Conservation (phyloP, 1,140 invertebrate species). For the Zaprionus gabonicus region DNA sequence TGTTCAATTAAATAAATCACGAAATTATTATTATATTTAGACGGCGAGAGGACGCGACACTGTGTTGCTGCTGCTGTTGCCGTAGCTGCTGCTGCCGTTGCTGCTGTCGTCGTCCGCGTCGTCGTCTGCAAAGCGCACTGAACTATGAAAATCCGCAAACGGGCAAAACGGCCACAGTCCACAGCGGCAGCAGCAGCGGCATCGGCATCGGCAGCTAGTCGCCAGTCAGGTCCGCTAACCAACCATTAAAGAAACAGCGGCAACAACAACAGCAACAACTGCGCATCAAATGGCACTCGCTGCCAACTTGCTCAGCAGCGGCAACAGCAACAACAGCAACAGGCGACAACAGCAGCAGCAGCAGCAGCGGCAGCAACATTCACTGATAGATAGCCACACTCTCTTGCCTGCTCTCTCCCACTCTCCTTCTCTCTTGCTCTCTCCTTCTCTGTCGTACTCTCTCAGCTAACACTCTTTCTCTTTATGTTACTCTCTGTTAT, state of each 20-base stretch:
- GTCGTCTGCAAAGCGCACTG: constrained; percentile 82
- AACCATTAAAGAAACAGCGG: constrained; percentile 51
- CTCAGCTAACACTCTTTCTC: constrained; percentile 6
- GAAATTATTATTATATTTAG: constrained; percentile 69
- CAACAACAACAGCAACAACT: constrained; percentile 57
- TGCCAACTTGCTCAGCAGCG: constrained; percentile 38
- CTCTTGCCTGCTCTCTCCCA: constrained; percentile 5
- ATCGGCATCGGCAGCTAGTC: constrained; percentile 46
- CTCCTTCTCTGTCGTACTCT: background rate
- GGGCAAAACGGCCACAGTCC: constrained; percentile 49
- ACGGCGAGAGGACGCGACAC: constrained; percentile 31
- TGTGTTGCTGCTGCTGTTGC: constrained; percentile 18
- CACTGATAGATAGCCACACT: constrained; percentile 33
- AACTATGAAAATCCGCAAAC: constrained; percentile 75
- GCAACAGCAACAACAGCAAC: constrained; percentile 23
- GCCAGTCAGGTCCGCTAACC: constrained; percentile 48
- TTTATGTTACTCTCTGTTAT: constrained; percentile 29
- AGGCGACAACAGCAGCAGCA: constrained; percentile 8
- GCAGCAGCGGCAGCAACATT: constrained; percentile 29
- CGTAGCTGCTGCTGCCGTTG: constrained; percentile 10
- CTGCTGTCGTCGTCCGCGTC: constrained; percentile 67
- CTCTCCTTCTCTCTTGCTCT: constrained; percentile 19
- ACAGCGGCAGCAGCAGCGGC: constrained; percentile 43
- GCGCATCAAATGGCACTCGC: constrained; percentile 77
- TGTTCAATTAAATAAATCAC: constrained; percentile 69